A percentile compares a stretch with the other conserved stretches of the same genome.
Conservation (phyloP, 2,113 vertebrate species). For the Geococcyx californianus region DNA sequence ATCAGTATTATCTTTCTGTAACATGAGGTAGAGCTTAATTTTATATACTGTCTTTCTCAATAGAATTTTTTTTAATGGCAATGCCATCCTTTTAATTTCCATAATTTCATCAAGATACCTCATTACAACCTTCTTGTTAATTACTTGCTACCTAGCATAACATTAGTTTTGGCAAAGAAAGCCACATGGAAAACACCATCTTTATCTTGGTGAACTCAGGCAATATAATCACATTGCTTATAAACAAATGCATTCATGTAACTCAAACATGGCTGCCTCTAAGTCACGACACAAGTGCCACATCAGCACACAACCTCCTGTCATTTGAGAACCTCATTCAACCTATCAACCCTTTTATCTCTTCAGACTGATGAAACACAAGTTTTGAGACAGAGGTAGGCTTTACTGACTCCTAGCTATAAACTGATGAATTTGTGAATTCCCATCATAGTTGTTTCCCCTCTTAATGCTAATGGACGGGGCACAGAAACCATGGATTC, state of each 20-base stretch:
- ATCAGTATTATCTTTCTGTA: not conserved
- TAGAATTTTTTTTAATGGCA: not conserved
- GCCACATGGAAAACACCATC: not conserved
- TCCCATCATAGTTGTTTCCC: not conserved
- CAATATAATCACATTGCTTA: not conserved
- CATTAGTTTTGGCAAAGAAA: not conserved
- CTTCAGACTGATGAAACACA: not conserved
- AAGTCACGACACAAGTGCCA: not conserved
- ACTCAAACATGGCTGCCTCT: not conserved
- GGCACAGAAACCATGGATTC: not conserved
- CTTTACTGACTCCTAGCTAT: slow-evolving; percentile 15
- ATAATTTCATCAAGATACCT: not conserved
- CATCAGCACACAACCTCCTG: not conserved
- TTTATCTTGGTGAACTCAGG: not conserved
- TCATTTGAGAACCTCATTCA: not conserved
- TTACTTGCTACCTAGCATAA: not conserved
- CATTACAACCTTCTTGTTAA: not conserved
- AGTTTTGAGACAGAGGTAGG: not conserved
- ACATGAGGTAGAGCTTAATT: not conserved
- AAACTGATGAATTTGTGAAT: not conserved
- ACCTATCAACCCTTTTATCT: not conserved
- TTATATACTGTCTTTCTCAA: not conserved
- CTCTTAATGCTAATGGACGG: not conserved
- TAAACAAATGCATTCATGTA: not conserved
- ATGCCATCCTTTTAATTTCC: not conserved